phyloP scores from a whole-genome alignment of 2,888 invertebrate species.

The Heliconius ismenius region DNA sequence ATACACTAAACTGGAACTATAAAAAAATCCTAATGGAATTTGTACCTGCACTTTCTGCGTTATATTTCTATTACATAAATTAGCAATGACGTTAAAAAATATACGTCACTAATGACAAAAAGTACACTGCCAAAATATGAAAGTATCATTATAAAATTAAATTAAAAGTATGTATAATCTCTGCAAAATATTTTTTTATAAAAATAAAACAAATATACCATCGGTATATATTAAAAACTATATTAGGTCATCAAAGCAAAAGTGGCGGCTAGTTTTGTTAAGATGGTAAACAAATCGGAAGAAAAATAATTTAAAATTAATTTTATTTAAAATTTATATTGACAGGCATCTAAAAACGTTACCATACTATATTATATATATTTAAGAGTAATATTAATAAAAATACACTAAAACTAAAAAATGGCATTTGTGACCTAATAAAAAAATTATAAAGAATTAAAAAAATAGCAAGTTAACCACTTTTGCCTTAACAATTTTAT shows the following conservation, averaged over 20 bases:
- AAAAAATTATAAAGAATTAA: not conserved
- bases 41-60: not conserved
- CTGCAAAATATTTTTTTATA: not conserved
- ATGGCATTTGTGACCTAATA: too few species aligned
- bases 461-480: not conserved
- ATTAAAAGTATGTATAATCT: not conserved
- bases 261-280: not conserved
- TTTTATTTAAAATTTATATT: too few species aligned
- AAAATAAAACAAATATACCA: not conserved
- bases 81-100: not conserved
- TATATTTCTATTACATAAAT: not conserved
- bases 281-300: too few species aligned
- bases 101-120: not conserved
- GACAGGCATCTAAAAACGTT: too few species aligned
- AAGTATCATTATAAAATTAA: not conserved
- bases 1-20: too few species aligned
- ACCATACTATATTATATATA: too few species aligned
- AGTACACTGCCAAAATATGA: not conserved
- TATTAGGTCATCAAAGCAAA: not conserved
- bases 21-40: not conserved
- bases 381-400: not conserved
- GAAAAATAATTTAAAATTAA: too few species aligned
- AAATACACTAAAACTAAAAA: too few species aligned
- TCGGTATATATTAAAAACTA: not conserved
- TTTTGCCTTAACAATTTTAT: not conserved